Base-by-base conservation (phyloP, 2,113 vertebrate species). In the Callorhinus ursinus region DNA sequence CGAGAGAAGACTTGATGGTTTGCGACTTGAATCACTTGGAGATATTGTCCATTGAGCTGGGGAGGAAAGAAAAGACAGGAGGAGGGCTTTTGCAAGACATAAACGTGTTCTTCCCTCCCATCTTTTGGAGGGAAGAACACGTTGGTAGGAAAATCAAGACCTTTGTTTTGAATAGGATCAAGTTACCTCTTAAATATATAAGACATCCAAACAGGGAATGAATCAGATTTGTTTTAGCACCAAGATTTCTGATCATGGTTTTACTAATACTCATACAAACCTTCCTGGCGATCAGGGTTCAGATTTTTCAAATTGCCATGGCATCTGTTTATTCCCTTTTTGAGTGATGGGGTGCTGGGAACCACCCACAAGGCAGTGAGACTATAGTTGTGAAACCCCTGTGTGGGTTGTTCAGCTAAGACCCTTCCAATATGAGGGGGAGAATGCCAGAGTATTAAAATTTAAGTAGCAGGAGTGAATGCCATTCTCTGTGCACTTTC, bases 131-230 rank as follows among this genome's bases (percentile, higher is more conserved):
- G 36, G 31, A 28, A 51, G 77, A 90, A 51, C 46, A 42, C 42
- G 28, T 79, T 51, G 84, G 46, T 61, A 18, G 46, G 71, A 76
- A 88, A 88, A 57, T 55, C 42, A 83, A 61, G 24, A 89, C 6
- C 53, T 90, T 95, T 61, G 22, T 59, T 96, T 93, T 84, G 61
- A 77, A 24, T 21, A 82, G 21, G 46, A 55, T 55, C 51, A 26
- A 91, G 39, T 15, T 42, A 31, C 24, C n/a, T 2, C 0, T 83
- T 95, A 51, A 65, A 24, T 84, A 80, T 57, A 39, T 22, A 71
- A 55, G n/a, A 55, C 24, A 36, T 49, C 51, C 24, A 55, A 80
- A 67, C 14, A 51, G 22, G 61, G 18, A 39, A 16, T 53, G 57
- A 86, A 14, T 82, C 49, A 89, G 21, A 67, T 2, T 76, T 80